Conservation (phyloP, 2,888 invertebrate genomes). For the Habroteleia sp. region DNA sequence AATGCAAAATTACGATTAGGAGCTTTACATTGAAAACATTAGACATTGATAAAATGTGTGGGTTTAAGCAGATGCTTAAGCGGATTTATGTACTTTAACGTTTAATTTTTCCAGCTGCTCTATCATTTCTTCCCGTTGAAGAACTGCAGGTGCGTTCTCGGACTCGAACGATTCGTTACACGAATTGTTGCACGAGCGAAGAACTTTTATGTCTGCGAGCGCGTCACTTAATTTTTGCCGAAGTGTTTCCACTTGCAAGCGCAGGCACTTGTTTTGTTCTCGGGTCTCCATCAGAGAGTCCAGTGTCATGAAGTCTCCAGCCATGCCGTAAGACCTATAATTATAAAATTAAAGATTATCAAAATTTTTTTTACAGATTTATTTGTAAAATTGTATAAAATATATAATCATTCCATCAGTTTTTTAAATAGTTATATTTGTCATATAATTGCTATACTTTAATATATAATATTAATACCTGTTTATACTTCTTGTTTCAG, state of each 20-base stretch:
- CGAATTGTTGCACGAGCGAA: conserved; percentile 82
- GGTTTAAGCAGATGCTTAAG: conserved; percentile 44
- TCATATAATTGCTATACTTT: no score
- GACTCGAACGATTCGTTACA: conserved; percentile 69
- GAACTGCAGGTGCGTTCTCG: conserved; percentile 81
- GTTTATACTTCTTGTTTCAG: conserved; percentile 63
- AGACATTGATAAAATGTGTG: conserved; percentile 2
- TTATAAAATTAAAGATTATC: no score
- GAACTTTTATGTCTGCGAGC: conserved; percentile 86
- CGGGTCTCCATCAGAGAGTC: conserved; percentile 79
- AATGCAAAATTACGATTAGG: background rate
- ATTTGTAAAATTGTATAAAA: no score
- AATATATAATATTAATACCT: no score
- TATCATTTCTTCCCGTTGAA: conserved; percentile 86
- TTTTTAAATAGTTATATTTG: no score
- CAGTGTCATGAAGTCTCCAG: conserved; percentile 68
- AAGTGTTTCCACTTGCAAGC: conserved; percentile 86
- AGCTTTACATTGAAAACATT: background rate
- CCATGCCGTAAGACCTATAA: conserved; percentile 63
- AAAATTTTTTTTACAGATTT: no score
- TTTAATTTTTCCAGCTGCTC: conserved; percentile 85
- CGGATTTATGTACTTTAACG: conserved; percentile 83
- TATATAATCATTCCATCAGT: no score
- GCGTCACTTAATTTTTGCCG: conserved; percentile 87
- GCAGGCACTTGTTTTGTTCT: conserved; percentile 83